Conservation (phyloP, 2,888 invertebrate species). For the Deilephila elpenor region DNA sequence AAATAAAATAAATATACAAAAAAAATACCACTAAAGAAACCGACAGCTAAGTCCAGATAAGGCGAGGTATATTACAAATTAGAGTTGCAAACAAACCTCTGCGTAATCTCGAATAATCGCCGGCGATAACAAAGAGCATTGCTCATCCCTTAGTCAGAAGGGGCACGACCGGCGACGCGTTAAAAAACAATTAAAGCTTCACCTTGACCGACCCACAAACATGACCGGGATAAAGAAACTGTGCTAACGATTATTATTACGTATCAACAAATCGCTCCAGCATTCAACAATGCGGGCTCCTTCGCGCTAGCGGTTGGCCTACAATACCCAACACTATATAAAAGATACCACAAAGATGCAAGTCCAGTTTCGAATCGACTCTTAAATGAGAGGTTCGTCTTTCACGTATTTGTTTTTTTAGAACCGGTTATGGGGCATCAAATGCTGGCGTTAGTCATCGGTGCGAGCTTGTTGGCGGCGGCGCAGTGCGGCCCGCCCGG, state of each 20-base stretch:
- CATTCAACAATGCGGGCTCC: constrained; percentile 70
- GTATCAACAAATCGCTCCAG: constrained; percentile 62
- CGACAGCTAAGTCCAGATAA: background rate
- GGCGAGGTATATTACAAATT: constrained; percentile 10
- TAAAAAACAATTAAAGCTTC: constrained; percentile 66
- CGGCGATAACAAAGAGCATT: constrained; percentile 33
- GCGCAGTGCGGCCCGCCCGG: constrained; percentile 72
- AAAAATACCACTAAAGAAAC: constrained; percentile 3
- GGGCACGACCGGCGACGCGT: constrained; percentile 52
- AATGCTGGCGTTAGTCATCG: constrained; percentile 62
- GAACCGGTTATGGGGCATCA: constrained; percentile 72
- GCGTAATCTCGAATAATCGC: constrained; percentile 31
- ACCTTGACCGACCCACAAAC: constrained; percentile 74
- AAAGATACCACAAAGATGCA: constrained; percentile 68
- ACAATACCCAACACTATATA: constrained; percentile 76
- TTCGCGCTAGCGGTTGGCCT: constrained; percentile 80
- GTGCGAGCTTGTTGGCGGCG: constrained; percentile 51
- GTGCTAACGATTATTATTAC: constrained; percentile 79
- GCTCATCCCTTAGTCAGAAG: constrained; percentile 42
- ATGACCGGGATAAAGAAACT: constrained; percentile 74
- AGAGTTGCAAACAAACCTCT: constrained; percentile 29
- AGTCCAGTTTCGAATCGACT: constrained; percentile 69
- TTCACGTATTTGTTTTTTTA: constrained; percentile 66
- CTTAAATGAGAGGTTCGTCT: constrained; percentile 66
- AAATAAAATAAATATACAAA: background rate